Percentiles rank a stretch among this genome's conserved stretches.
phyloP scores from a whole-genome alignment of 1,140 invertebrate genomes.

The Cotesia vestalis region DNA sequence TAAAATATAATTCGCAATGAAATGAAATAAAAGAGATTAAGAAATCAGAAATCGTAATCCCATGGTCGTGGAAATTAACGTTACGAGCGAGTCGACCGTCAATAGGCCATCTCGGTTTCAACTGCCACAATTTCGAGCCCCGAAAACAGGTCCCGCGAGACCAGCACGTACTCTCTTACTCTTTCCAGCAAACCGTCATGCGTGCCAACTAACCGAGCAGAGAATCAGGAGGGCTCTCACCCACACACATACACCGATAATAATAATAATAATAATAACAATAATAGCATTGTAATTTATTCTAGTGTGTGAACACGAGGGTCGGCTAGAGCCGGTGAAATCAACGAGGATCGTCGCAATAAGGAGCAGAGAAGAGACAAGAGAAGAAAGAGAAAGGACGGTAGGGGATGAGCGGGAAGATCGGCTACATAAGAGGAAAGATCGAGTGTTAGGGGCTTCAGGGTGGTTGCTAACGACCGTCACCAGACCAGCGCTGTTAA shows the following conservation, averaged over 20 bases:
- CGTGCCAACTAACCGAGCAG: constrained; percentile 26
- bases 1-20: too few relatives aligned
- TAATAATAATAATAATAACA: too few relatives aligned
- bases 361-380: too few relatives aligned
- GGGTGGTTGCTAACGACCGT: constrained; percentile 60
- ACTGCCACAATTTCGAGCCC: constrained; percentile 47
- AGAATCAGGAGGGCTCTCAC: background rate
- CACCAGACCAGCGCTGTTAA: constrained; percentile 59
- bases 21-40: too few relatives aligned
- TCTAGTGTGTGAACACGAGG: constrained; percentile 21
- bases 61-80: constrained; percentile 53
- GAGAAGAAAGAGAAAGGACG: constrained; percentile 12
- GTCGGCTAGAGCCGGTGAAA: constrained; percentile 39
- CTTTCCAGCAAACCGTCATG: constrained; percentile 29
- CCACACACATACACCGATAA: too few relatives aligned
- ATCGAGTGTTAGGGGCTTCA: constrained; percentile 30
- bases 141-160: constrained; percentile 29
- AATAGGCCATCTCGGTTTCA: constrained; percentile 48
- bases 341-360: constrained; percentile 27
- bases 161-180: constrained; percentile 27
- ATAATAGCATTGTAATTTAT: too few relatives aligned
- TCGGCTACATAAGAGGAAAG: background rate
- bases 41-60: constrained; percentile 37
- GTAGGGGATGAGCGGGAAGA: background rate
- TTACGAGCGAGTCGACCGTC: constrained; percentile 49